Evolutionary conservation across 2,888 invertebrate species (phyloP).

Genomic region (Drosophila pegasa): DNA sequence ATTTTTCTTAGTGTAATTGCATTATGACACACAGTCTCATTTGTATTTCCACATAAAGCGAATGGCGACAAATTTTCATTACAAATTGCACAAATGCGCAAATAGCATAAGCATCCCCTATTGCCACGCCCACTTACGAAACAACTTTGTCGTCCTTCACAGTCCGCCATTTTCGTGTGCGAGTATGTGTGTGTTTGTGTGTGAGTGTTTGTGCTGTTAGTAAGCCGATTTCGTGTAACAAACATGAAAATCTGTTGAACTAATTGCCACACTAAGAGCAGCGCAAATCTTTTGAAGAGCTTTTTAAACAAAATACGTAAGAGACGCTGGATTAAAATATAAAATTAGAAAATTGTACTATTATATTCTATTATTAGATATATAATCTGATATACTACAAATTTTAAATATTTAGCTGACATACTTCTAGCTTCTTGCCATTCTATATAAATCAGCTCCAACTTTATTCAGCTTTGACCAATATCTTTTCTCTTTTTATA

Average conservation of each 20-base stretch:
- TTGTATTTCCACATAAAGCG: constrained; percentile 6
- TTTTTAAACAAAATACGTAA: no score
- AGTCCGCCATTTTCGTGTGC: constrained; percentile 17
- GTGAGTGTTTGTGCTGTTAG: constrained; percentile 21
- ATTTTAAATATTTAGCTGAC: no score
- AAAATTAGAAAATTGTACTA: background rate
- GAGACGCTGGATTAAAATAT: background rate
- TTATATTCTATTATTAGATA: background rate
- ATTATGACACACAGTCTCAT: constrained; percentile 5
- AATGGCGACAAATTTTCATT: constrained; percentile 42
- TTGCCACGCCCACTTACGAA: constrained; percentile 48
- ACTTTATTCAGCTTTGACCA: no score
- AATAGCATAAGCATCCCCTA: constrained; percentile 58
- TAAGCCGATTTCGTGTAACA: constrained; percentile 61
- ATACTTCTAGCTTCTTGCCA: no score
- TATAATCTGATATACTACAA: no score
- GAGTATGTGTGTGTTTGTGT: constrained; percentile 7
- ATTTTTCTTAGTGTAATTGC: constrained; percentile 17
- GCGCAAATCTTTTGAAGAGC: background rate
- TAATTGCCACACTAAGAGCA: constrained; percentile 30
- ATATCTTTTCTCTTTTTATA: no score
- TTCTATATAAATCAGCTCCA: no score
- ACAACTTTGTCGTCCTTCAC: constrained; percentile 34
- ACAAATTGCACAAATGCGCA: constrained; percentile 63
- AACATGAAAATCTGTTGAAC: constrained; percentile 28